Evolutionary conservation across 2,797 vertebrate species (phyloP), one percentile per base, ranked within the genome.

Genomic region (Cyprinella venusta): DNA sequence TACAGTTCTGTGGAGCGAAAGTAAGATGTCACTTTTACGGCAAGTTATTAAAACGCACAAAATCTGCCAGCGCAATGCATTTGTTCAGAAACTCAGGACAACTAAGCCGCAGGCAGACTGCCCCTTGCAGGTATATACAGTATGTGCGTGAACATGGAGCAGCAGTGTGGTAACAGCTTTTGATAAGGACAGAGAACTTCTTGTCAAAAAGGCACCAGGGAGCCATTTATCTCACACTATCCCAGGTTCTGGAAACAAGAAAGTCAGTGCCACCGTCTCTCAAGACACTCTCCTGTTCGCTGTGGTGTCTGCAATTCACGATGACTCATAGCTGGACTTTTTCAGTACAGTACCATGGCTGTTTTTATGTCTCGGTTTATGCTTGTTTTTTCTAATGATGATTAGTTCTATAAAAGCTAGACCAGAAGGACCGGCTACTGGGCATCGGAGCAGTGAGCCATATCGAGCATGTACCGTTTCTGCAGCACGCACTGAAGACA

Each of bases 221-320:
- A 86, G 84, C 88, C 91, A 92, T 93, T 93, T 90, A 93, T 93
- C 92, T 92, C 83, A 79, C 74, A 72, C 86, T 71, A 82, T 64
- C 68, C 68, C 67, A 42, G 86, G 84, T 88, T 88, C 76, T 86
- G 88, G 87, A 89, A 86, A 90, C 77, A 87, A 87, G 83, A 86
- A 84, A 88, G 86, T 90, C 85, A 86, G 87, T 42, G 67, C 50
- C 56, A 77, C 40, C 64, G 13, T 38, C 75, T 70, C 75, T 65
- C 40, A 83, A 77, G 36, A 48, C 26, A 83, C 65, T 69, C 8
- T 54, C 18, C 71, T 8, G 13, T 77, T 83, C 42, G 1, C n/a
- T 12, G 68, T 16, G 40, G 54, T 63, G 70, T 63, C 52, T n/a
- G 10, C 56, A 50, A 78, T 54, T 78, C 65, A 63, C 4, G 1